phyloP scores from a whole-genome alignment of 2,797 vertebrate genomes.

The Chaetophractus vellerosus region DNA sequence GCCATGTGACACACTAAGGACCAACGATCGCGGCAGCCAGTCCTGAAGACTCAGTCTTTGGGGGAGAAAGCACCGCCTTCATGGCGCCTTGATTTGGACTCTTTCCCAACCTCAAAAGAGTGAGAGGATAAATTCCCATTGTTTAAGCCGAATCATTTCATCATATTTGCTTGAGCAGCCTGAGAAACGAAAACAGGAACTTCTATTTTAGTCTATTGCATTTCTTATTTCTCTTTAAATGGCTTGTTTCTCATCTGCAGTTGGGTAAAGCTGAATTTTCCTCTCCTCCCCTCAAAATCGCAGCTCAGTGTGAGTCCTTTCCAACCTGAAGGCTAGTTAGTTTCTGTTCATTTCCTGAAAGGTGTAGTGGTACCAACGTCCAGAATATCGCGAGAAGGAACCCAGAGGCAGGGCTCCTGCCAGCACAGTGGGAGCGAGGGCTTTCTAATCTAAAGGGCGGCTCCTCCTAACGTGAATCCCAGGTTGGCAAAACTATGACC shows the following conservation, averaged over 20 bases:
- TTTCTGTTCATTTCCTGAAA: not conserved
- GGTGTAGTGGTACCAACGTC: not conserved
- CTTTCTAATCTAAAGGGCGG: not conserved
- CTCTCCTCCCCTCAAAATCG: not conserved
- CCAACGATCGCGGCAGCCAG: too few relatives aligned
- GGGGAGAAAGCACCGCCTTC: too few relatives aligned
- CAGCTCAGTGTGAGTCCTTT: conserved; percentile 18
- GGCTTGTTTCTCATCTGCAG: conserved; percentile 63
- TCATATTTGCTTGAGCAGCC: too few relatives aligned
- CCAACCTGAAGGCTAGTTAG: not conserved
- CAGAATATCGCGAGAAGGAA: not conserved
- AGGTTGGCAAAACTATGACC: too few relatives aligned
- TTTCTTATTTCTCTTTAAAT: conserved; percentile 71
- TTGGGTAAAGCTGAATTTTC: conserved; percentile 59
- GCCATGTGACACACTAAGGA: too few relatives aligned
- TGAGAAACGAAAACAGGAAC: not conserved
- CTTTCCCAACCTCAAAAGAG: too few relatives aligned
- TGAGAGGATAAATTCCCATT: too few relatives aligned
- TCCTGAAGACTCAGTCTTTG: too few relatives aligned
- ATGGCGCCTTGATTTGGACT: too few relatives aligned
- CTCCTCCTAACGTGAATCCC: not conserved
- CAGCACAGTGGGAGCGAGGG: not conserved
- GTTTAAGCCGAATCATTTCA: too few relatives aligned
- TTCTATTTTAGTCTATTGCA: conserved; percentile 39
- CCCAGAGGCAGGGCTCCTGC: not conserved